These are phyloP conservation scores for Drosophila novamexicana DNA, from an alignment of 1,140 invertebrate genomes.

Conservation along the genomic window DNA sequence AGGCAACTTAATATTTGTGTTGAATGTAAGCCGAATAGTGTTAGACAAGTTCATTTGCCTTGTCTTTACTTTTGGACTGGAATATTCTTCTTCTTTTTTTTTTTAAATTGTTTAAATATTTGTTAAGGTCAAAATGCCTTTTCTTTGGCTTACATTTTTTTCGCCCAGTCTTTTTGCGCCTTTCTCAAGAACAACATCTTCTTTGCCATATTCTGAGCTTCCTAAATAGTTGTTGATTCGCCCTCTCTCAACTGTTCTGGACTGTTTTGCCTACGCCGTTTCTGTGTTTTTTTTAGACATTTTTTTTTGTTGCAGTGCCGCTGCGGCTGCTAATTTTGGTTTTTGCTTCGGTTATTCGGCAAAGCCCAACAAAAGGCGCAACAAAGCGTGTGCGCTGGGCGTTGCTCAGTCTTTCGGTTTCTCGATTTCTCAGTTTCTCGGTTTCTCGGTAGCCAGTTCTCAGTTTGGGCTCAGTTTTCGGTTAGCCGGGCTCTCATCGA, in stretches of 20 bases:
- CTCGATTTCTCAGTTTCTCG: neutral
- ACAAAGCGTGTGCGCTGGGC: conserved; percentile 62
- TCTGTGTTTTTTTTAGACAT: conserved; percentile 41
- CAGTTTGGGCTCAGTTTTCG: neutral
- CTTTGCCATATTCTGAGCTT: neutral
- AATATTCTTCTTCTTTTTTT: neutral
- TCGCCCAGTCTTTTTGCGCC: neutral
- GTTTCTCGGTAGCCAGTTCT: neutral
- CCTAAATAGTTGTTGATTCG: conserved; percentile 24
- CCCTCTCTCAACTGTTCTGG: conserved; percentile 31
- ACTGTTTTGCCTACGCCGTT: conserved; percentile 57
- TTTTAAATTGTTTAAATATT: conserved; percentile 10
- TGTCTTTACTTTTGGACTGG: conserved; percentile 3
- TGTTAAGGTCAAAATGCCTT: conserved; percentile 16
- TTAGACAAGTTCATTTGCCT: conserved; percentile 15
- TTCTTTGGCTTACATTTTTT: neutral
- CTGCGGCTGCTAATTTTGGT: conserved; percentile 72
- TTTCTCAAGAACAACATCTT: neutral
- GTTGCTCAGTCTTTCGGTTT: conserved; percentile 25
- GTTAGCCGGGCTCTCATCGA: conserved; percentile 27
- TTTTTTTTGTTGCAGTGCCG: conserved; percentile 25
- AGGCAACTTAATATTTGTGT: conserved; percentile 5
- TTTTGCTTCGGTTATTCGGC: conserved; percentile 68
- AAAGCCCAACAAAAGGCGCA: conserved; percentile 69
- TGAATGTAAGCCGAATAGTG: neutral